A percentile compares a stretch with the other conserved stretches of the same genome.
phyloP scores from a whole-genome alignment of 2,113 vertebrate species.

The Corythornis cristatus region DNA sequence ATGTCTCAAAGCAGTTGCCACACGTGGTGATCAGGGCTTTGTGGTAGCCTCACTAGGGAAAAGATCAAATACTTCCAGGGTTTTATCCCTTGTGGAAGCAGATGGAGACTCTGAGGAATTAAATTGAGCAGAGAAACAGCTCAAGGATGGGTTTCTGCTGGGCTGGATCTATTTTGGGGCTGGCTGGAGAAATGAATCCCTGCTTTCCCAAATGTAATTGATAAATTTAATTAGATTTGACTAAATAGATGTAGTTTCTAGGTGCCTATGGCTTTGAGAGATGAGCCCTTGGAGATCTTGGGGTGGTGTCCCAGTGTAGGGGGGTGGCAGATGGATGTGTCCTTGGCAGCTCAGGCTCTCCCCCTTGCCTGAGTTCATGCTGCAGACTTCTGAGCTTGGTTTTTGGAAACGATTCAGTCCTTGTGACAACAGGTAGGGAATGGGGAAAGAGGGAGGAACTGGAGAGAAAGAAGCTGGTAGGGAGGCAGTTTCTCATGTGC shows the following conservation, averaged over 20 bases:
- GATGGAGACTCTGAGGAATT: not conserved
- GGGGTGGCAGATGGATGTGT: rapidly evolving
- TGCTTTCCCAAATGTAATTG: not conserved
- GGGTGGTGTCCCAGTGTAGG: too few relatives aligned
- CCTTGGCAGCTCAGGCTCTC: not conserved
- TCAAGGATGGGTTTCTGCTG: not conserved
- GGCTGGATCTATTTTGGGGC: not conserved
- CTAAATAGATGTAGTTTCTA: not conserved
- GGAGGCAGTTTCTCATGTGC: not conserved
- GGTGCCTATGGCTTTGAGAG: not conserved
- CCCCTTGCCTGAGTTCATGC: not conserved
- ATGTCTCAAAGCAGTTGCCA: not conserved
- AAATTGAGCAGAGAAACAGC: not conserved
- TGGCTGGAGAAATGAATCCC: not conserved
- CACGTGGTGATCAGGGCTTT: not conserved
- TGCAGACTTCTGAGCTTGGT: not conserved
- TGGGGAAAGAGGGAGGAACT: not conserved
- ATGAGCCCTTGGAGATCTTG: not conserved
- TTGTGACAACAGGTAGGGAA: not conserved
- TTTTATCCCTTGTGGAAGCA: not conserved
- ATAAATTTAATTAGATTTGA: not conserved
- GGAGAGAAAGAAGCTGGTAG: not conserved
- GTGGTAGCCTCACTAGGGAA: not conserved
- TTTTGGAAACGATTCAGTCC: not conserved
- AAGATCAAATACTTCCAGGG: not conserved